These are phyloP conservation scores for Calephelis virginiensis DNA, from an alignment of 1,140 invertebrate species.

Conservation along the genomic window DNA sequence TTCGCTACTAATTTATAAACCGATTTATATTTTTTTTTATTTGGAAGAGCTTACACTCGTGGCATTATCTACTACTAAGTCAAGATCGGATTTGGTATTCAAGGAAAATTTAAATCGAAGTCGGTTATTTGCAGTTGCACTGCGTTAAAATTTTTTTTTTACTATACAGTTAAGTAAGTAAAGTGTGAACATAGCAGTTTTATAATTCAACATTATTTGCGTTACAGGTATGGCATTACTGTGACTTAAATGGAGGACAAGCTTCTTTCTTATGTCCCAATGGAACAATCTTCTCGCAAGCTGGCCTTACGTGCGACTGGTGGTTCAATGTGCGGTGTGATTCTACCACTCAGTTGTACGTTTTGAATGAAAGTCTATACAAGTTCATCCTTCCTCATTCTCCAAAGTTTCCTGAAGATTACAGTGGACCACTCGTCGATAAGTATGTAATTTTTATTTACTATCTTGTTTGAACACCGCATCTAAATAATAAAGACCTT, in stretches of 20 bases:
- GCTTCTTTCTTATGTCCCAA: slow-evolving; percentile 94
- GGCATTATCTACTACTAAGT: no score
- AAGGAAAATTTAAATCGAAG: no score
- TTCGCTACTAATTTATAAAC: no score
- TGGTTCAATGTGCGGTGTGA: slow-evolving; percentile 94
- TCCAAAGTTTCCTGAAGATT: slow-evolving; percentile 93
- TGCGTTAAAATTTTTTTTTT: no score
- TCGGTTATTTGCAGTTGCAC: no score
- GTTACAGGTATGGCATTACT: slow-evolving; percentile 92
- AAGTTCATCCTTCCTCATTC: slow-evolving; percentile 91
- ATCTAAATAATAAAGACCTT: no score
- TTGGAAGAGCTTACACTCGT: no score
- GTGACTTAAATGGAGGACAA: slow-evolving; percentile 93
- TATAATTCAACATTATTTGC: background rate
- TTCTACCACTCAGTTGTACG: slow-evolving; percentile 89
- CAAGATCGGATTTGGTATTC: no score
- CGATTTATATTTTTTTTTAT: no score
- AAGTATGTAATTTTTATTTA: slow-evolving; percentile 71
- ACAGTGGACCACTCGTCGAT: slow-evolving; percentile 90
- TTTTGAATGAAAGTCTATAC: slow-evolving; percentile 91
- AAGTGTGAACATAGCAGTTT: no score
- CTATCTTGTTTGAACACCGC: no score
- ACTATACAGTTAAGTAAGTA: no score
- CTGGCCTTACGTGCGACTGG: slow-evolving; percentile 92
- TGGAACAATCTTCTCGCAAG: slow-evolving; percentile 94